These are phyloP conservation scores for Lithophane socia DNA, from an alignment of 2,888 invertebrate species.

Conservation along the genomic window DNA sequence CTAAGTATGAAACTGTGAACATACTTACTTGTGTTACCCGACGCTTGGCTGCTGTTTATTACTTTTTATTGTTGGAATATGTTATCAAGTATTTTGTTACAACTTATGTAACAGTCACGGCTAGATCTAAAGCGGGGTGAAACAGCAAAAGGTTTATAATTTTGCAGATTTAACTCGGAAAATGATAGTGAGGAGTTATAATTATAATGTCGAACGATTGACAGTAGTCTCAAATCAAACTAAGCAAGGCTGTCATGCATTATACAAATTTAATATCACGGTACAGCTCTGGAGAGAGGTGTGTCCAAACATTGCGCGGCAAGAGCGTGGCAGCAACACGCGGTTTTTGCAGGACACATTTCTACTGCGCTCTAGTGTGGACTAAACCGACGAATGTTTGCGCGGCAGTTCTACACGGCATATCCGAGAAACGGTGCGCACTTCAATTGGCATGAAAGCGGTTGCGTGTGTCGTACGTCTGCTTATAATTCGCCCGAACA, in stretches of 20 bases:
- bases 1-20: slow-evolving; percentile 19
- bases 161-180: not conserved
- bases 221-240: not conserved
- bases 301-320: too few species aligned
- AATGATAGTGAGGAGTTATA: too few species aligned
- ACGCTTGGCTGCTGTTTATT: slow-evolving; percentile 12
- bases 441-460: too few species aligned
- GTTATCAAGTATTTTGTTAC: not conserved
- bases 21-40: slow-evolving; percentile 12
- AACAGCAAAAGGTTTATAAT: not conserved
- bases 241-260: not conserved
- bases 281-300: not conserved
- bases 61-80: slow-evolving; percentile 20
- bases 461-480: too few species aligned
- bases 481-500: too few species aligned
- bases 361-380: too few species aligned
- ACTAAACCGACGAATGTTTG: too few species aligned
- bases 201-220: not conserved
- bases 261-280: not conserved
- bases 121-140: not conserved
- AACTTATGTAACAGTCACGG: not conserved
- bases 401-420: too few species aligned
- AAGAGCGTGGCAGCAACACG: too few species aligned
- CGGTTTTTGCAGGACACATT: too few species aligned
- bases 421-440: too few species aligned